Conservation (phyloP, 2,113 vertebrate genomes). For the Puffinus mauretanicus region DNA sequence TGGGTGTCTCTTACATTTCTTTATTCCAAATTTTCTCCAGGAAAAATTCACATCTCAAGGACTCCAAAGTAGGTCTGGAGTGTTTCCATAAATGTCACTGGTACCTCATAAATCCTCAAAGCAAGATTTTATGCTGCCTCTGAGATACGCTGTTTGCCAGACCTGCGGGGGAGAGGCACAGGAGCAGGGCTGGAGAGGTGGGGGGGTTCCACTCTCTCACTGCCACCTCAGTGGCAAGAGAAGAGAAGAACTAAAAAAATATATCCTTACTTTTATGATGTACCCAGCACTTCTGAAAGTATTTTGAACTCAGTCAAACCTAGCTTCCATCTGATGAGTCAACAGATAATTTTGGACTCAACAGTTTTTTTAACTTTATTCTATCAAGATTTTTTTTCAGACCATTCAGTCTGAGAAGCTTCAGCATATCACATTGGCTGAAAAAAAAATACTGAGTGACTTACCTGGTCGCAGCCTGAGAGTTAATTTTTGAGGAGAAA, state of each 20-base stretch:
- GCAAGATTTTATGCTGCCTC: background rate
- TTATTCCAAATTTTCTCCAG: background rate
- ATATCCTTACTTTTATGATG: background rate
- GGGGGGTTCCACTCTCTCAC: background rate
- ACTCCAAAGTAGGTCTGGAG: background rate
- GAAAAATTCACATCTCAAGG: background rate
- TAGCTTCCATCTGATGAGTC: background rate
- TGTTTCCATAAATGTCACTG: background rate
- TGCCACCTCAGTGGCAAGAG: background rate
- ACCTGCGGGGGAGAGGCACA: background rate
- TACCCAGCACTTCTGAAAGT: background rate
- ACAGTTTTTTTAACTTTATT: background rate
- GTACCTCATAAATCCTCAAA: slow-evolving; percentile 7
- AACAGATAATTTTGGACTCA: background rate
- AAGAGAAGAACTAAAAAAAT: background rate
- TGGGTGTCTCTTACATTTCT: background rate
- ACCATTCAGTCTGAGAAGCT: background rate
- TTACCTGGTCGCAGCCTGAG: slow-evolving; percentile 88
- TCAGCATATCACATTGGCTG: background rate
- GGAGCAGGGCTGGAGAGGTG: background rate
- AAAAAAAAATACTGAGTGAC: background rate
- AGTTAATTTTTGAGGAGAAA: slow-evolving; percentile 88
- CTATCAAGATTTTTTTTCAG: background rate
- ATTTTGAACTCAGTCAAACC: background rate
- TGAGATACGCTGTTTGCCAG: background rate